phyloP scores from a whole-genome alignment of 1,140 invertebrate species.

The Drosophila orena region DNA sequence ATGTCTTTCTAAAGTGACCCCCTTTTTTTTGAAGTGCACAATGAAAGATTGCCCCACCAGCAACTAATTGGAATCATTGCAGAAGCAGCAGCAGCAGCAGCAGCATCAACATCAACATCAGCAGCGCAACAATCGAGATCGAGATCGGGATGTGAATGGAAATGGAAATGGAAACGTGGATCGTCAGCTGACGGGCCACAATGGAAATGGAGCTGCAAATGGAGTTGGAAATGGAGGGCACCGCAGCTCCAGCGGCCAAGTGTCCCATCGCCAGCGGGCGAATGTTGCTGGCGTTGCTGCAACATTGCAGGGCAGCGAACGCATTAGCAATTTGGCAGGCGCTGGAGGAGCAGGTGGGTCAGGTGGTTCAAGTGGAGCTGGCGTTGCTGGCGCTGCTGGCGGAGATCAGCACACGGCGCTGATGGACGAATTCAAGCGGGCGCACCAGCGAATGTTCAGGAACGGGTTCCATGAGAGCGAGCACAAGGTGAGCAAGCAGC shows the following conservation, averaged over 20 bases:
- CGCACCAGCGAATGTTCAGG: slow-evolving; percentile 93
- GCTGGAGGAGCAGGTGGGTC: slow-evolving; percentile 8
- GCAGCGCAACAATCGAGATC: slow-evolving; percentile 49
- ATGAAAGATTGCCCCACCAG: slow-evolving; percentile 9
- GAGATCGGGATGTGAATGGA: slow-evolving; percentile 25
- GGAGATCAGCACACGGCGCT: slow-evolving; percentile 90
- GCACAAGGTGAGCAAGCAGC: slow-evolving; percentile 75
- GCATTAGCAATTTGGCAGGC: slow-evolving; percentile 24
- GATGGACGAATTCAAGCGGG: slow-evolving; percentile 95
- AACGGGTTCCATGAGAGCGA: slow-evolving; percentile 84
- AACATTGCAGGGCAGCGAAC: slow-evolving; percentile 52
- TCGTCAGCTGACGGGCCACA: slow-evolving; percentile 30
- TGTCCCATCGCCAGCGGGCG: slow-evolving; percentile 58
- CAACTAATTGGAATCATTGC: slow-evolving; percentile 40
- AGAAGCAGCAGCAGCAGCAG: slow-evolving; percentile 53
- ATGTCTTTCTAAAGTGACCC: too few relatives aligned
- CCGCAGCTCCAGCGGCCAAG: slow-evolving; percentile 41
- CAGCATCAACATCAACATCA: too few relatives aligned
- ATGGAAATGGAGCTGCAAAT: slow-evolving; percentile 46
- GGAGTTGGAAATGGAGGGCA: slow-evolving; percentile 20
- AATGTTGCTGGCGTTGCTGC: slow-evolving; percentile 50
- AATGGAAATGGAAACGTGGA: slow-evolving; percentile 33
- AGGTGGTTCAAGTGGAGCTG: slow-evolving; percentile 21
- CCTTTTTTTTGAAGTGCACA: background rate
- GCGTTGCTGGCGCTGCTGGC: slow-evolving; percentile 82